Evolutionary conservation across 2,888 invertebrate genomes (phyloP).

Genomic region (Cerastoderma edule): DNA sequence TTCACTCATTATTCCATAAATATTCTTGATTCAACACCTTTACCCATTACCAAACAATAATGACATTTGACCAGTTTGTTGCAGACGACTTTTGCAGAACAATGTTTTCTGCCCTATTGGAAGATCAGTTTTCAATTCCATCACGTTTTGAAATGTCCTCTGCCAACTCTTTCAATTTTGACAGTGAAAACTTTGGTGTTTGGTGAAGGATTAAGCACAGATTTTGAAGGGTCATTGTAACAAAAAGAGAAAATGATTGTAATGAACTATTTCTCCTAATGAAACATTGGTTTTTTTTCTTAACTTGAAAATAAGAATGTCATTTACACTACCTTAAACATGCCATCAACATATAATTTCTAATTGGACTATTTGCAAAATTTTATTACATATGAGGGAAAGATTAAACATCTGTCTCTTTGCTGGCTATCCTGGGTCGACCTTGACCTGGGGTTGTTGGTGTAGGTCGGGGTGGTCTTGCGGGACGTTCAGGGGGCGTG

Average conservation of each 20-base stretch:
- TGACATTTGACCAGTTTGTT: not conserved
- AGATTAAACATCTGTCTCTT: slow-evolving; percentile 56
- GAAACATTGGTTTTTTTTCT: not conserved
- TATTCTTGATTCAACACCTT: too few relatives aligned
- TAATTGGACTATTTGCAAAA: not conserved
- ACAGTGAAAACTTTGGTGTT: not conserved
- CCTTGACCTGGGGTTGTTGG: not conserved
- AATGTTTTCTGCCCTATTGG: slow-evolving; percentile 1
- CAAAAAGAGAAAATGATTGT: not conserved
- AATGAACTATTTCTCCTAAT: slow-evolving; percentile 1
- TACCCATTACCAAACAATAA: too few relatives aligned
- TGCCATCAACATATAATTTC: not conserved
- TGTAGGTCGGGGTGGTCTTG: slow-evolving; percentile 6
- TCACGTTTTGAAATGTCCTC: too few relatives aligned
- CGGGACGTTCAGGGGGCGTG: slow-evolving; percentile 10
- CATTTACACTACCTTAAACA: not conserved
- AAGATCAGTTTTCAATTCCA: not conserved
- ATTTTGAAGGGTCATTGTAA: not conserved
- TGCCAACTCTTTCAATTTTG: not conserved
- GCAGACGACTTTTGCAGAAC: not conserved
- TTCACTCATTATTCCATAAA: too few relatives aligned
- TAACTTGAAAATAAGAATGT: not conserved
- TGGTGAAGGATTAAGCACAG: not conserved
- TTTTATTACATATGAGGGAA: not conserved
- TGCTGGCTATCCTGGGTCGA: slow-evolving; percentile 54